Base-by-base conservation (phyloP, 2,888 invertebrate genomes). In the Leptinotarsa juncta region DNA sequence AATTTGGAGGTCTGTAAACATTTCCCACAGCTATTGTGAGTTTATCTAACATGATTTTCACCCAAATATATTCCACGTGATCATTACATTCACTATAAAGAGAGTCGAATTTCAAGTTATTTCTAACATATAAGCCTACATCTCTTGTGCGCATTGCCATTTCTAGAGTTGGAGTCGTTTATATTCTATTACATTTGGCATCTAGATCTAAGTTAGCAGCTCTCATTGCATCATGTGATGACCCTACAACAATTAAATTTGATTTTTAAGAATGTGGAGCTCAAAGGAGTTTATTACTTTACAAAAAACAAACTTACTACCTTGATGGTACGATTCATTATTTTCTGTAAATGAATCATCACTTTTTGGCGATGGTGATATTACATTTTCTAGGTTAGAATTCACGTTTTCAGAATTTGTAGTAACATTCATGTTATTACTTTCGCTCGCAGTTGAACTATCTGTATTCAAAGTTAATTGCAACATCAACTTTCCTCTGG, bases 361-460 rank as follows among this genome's bases (percentile, higher is more conserved):
- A 55, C 55, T 12, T 55, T 20, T 55, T 18, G 20, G 18, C 2
- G 55, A 55, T 55, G 55, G 5, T 55, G 55, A 55, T 55, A 18
- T 55, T 55, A 55, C 18, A 55, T 55, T 55, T 55, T 55, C 20
- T 20, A 55, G 55, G 14, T 55, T 55, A 55, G 55, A 20, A 55
- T 55, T 55, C 55, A 55, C 55, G 18, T 55, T 55, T 55, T 20
- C 14, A 55, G 55, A 55, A 55, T 55, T 55, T 20, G 18, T 20
- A 20, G 55, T 20, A 55, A 20, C 55, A 67, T 67, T 67, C 1
- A 14, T 67, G 67, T 18, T 23, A 67, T 15, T 67, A 49, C 67
- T 67, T 48, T 23, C 60, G 42, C 69, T 57, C 42, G 57, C 48
- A 69, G 69, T 16, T 69, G 57, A 55, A 69, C 26, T 69, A 69